Conservation (phyloP, 37 sponge, comb jelly and placozoan genomes). For the Cliona cf. orientalis region DNA sequence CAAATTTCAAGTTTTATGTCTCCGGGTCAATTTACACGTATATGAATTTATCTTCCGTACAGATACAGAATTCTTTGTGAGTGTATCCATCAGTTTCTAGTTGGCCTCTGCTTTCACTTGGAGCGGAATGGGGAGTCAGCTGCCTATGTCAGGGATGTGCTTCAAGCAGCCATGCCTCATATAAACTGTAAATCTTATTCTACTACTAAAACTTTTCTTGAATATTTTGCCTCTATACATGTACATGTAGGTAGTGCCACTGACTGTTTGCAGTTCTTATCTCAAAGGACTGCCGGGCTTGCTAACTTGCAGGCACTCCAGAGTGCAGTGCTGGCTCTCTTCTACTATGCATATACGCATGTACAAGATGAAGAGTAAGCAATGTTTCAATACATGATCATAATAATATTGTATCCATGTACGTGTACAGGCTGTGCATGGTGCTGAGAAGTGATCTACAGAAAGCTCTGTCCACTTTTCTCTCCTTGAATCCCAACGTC, state of each 20-base stretch:
- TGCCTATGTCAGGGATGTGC: conserved; percentile 18
- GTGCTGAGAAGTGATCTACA: conserved; percentile 9
- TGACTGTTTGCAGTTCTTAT: conserved; percentile 29
- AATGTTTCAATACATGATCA: too few species aligned
- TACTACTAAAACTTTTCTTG: too few species aligned
- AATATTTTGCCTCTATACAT: neutral
- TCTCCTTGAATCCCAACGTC: conserved; percentile 53
- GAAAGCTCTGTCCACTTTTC: conserved; percentile 24
- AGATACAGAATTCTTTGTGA: conserved; percentile 7
- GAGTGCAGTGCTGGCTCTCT: conserved; percentile 21
- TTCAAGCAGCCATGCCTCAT: conserved; percentile 33
- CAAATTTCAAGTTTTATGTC: neutral
- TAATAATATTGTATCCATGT: neutral
- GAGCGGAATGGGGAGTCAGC: neutral
- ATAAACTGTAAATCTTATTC: conserved; percentile 24
- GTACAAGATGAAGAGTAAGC: conserved; percentile 12
- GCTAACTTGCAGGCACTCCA: conserved; percentile 1
- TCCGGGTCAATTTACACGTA: neutral
- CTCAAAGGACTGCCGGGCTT: conserved; percentile 14
- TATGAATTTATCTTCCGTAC: neutral
- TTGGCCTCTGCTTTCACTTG: conserved; percentile 27
- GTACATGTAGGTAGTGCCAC: conserved; percentile 17
- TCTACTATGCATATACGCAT: conserved; percentile 9
- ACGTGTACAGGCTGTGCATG: too few species aligned
- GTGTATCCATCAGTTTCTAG: conserved; percentile 33